Percentiles rank a stretch among this genome's conserved stretches.
phyloP scores from a whole-genome alignment of 1,140 invertebrate species.

The Plectrocnemia conspersa region DNA sequence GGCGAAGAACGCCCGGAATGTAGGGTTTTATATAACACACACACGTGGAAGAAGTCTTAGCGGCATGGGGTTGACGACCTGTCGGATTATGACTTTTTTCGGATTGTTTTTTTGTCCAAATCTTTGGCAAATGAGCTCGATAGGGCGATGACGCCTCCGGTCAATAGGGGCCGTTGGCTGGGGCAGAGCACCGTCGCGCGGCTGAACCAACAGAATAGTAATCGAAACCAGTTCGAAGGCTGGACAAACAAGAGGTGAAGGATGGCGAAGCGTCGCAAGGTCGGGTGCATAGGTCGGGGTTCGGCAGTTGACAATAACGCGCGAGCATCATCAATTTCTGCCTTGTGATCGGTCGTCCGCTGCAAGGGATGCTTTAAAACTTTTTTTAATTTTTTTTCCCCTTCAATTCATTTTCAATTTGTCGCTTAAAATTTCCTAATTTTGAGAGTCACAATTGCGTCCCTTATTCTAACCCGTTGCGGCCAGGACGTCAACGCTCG shows the following conservation, averaged over 20 bases:
- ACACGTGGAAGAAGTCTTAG: constrained; percentile 12
- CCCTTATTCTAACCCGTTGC: no score
- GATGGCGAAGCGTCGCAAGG: constrained; percentile 6
- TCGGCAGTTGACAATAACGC: not conserved
- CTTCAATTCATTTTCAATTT: no score
- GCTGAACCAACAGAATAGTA: constrained; percentile 1
- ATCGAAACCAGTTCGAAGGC: constrained; percentile 5
- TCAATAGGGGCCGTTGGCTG: not conserved
- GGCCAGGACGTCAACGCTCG: no score
- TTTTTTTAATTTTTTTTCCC: no score
- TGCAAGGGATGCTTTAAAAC: no score
- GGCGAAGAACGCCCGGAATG: constrained; percentile 7
- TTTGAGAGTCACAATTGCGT: no score
- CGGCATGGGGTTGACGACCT: constrained; percentile 9
- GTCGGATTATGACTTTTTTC: no score
- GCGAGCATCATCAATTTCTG: no score
- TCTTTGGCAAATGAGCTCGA: no score
- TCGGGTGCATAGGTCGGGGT: not conserved
- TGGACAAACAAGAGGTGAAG: not conserved
- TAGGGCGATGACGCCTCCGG: not conserved
- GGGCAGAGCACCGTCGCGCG: not conserved
- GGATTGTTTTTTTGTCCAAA: no score
- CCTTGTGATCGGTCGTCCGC: no score
- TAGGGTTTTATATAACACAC: constrained; percentile 10
- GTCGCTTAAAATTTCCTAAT: no score